Base-by-base conservation (phyloP, 1,140 invertebrate genomes). In the Onthophagus taurus region DNA sequence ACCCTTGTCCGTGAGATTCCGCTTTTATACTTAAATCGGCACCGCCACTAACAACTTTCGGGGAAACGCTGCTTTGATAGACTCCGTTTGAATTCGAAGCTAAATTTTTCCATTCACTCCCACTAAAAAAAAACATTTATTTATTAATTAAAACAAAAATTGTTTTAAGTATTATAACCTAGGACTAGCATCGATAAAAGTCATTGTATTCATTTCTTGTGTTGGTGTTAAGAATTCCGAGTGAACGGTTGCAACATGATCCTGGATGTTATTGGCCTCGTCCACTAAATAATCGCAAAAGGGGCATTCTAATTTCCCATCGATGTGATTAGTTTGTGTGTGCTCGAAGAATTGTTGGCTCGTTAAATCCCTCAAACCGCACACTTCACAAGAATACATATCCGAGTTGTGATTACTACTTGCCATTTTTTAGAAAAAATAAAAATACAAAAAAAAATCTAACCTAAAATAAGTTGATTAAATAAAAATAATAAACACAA, bases 321-420 rank as follows among this genome's bases (percentile, higher is more conserved):
- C 81, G 3, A 89, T 72, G 64, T 89, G 85, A 53, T 75, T 78
- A 17, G 78, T 69, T 21, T 82, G 67, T 46, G 84, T 84, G 62
- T 90, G 87, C 14, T 75, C 70, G 50, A 83, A 69, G 77, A 90
- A 83, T 51, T 83, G 80, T 34, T 83, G 81, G 52, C 88, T 84
- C 24, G 76, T 79, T 34, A 89, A 72, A 21, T 80, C 82, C 52
- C 85, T 81, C 36, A 79, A 70, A 8, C 85, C 85, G 63, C 86
- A 90, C 45, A 89, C 83, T 63, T 89, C 82, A 64, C 86, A 90
- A 23, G 78, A 78, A 60, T 80, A 64, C 24, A 62, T 52, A 46
- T 63, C 60, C 7, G 60, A 58, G 42, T 59, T 51, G n/a, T n/a
- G n/a, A n/a, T n/a, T n/a, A 49, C 63, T 64, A 53, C 60, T 64